Conservation (phyloP, 2,797 vertebrate genomes). For the Coregonus ussuriensis region DNA sequence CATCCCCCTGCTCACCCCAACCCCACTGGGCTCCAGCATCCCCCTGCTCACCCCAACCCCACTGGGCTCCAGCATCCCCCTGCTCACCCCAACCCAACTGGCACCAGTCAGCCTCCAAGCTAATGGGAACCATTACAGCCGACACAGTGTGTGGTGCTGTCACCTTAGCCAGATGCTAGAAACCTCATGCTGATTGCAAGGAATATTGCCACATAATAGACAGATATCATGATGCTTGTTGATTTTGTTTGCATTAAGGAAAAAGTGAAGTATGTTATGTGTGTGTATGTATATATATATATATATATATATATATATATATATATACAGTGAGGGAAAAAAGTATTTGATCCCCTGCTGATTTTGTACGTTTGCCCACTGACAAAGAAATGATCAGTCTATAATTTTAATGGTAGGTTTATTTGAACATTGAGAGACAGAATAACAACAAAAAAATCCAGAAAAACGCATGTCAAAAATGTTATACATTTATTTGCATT, state of each 20-base stretch:
- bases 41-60: not conserved
- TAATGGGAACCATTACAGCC: conserved; percentile 5
- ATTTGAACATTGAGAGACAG: too few species aligned
- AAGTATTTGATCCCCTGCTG: too few species aligned
- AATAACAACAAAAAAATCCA: too few species aligned
- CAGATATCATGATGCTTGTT: not conserved
- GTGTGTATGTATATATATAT: too few species aligned
- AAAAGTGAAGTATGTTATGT: not conserved
- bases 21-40: not conserved
- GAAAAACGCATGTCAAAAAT: too few species aligned
- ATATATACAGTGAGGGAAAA: too few species aligned
- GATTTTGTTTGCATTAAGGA: not conserved
- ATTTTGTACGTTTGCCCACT: too few species aligned
- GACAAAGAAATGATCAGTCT: too few species aligned
- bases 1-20: not conserved
- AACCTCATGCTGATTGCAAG: not conserved
- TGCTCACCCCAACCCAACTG: not conserved
- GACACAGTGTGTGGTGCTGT: conserved; percentile 4
- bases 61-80: not conserved
- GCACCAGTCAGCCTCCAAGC: not conserved
- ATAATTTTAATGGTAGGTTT: too few species aligned
- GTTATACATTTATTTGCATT: too few species aligned
- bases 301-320: too few species aligned
- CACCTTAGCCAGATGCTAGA: not conserved
- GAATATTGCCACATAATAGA: not conserved